Base-by-base conservation (phyloP, 1,140 invertebrate species). In the Drosophila burlai region DNA sequence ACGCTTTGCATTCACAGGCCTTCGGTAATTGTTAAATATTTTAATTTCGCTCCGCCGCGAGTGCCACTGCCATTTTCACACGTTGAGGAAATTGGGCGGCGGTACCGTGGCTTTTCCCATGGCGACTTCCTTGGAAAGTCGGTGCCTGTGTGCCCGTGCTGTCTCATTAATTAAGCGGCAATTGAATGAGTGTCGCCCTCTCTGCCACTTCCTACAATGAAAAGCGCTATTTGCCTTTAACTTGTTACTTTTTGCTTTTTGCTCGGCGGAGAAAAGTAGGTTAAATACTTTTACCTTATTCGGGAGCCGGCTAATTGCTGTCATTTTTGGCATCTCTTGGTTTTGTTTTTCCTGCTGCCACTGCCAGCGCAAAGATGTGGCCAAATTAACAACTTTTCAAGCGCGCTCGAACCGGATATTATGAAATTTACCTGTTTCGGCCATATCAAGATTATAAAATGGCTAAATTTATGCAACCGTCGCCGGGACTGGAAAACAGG, bases 351-450 rank as follows among this genome's bases (percentile, higher is more conserved):
- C 68, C 50, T 68, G 42, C 66, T 82, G 43, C 45, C 31, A 26
- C 21, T 49, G 52, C 40, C 31, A 42, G 4, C 5, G 36, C 42
- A 42, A 13, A 60, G 62, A 54, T 81, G 65, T 66, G 73, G 52
- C 81, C 81, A 90, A 90, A 89, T 90, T 89, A 90, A 85, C 85
- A 90, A 89, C 85, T 90, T 90, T 89, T 89, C 85, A 90, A 90
- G 85, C 86, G 72, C 85, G 82, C 79, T 75, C 52, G 72, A 90
- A 90, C 85, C 85, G 85, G 85, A 90, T 82, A 81, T 90, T 90
- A 90, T 91, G 85, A 90, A 90, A 90, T 85, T 85, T 64, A 57
- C 86, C 86, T 90, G 85, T 89, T 89, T 83, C 69, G 78, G 55
- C 81, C 74, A 87, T 68, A 89, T 84, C 84, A 77, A 81, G 84